Evolutionary conservation across 2,797 vertebrate genomes (phyloP).

Genomic region (Alfaro cultratus): DNA sequence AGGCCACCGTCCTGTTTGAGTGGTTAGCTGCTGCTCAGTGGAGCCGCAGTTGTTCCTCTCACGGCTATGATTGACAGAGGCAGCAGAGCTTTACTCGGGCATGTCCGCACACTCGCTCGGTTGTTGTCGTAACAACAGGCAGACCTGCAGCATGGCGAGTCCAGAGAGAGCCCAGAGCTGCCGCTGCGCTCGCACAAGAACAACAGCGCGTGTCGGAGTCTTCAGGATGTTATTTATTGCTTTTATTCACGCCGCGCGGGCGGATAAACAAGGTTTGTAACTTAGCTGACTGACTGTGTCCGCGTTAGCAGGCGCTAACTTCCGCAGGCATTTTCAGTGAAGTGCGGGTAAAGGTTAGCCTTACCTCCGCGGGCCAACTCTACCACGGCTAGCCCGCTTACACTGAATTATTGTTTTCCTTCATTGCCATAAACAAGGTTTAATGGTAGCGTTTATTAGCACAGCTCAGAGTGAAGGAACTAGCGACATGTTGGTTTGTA

Average conservation of each 20-base stretch:
- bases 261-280: conserved; percentile 84
- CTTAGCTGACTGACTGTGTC: conserved; percentile 45
- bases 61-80: conserved; percentile 75
- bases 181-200: conserved; percentile 54
- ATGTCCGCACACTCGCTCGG: conserved; percentile 62
- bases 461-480: conserved; percentile 1
- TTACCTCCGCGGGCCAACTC: conserved; percentile 46
- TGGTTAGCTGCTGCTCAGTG: conserved; percentile 37
- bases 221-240: conserved; percentile 86
- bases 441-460: no score
- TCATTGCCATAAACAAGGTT: neutral
- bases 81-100: conserved; percentile 72
- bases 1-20: conserved; percentile 48
- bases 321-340: conserved; percentile 57
- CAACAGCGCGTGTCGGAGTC: conserved; percentile 71
- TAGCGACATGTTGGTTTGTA: neutral
- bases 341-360: conserved; percentile 41
- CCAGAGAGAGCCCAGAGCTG: conserved; percentile 56
- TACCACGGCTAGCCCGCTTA: conserved; percentile 26
- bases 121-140: conserved; percentile 56
- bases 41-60: conserved; percentile 26
- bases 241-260: conserved; percentile 81
- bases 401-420: neutral
- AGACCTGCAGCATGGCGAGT: conserved; percentile 80
- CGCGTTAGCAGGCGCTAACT: conserved; percentile 62